Evolutionary conservation across 2,797 vertebrate genomes (phyloP).

Genomic region (Prunella strophiata): DNA sequence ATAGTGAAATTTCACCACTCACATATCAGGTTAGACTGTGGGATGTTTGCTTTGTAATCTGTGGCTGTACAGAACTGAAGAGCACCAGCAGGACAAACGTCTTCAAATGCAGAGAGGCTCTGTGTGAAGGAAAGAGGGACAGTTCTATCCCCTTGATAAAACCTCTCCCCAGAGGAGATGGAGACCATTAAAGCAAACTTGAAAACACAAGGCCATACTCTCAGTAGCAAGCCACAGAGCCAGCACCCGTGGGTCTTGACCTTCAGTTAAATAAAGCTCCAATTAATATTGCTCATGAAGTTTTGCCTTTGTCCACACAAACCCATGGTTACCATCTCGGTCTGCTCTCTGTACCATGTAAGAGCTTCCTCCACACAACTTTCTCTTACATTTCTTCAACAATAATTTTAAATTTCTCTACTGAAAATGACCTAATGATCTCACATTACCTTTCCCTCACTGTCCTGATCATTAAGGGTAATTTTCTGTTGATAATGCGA

Average conservation of each 20-base stretch:
- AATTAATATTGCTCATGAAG: background rate
- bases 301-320: slow-evolving; percentile 17
- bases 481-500: slow-evolving; percentile 16
- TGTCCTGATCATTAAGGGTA: background rate
- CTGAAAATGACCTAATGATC: slow-evolving; percentile 6
- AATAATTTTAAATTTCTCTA: slow-evolving; percentile 50
- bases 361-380: background rate
- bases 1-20: background rate
- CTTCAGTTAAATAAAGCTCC: slow-evolving; percentile 35
- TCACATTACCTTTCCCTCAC: background rate
- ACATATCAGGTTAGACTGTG: background rate
- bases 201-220: background rate
- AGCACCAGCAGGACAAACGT: background rate
- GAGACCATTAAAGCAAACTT: background rate
- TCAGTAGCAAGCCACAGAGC: background rate
- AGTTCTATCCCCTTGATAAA: background rate
- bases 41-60: background rate
- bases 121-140: background rate
- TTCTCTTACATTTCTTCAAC: background rate
- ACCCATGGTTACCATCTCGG: background rate
- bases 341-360: background rate
- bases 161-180: background rate
- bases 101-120: background rate
- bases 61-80: background rate
- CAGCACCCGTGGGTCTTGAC: background rate